These are phyloP conservation scores for Polypedilum pembai DNA, from an alignment of 1,140 invertebrate species.

Conservation along the genomic window DNA sequence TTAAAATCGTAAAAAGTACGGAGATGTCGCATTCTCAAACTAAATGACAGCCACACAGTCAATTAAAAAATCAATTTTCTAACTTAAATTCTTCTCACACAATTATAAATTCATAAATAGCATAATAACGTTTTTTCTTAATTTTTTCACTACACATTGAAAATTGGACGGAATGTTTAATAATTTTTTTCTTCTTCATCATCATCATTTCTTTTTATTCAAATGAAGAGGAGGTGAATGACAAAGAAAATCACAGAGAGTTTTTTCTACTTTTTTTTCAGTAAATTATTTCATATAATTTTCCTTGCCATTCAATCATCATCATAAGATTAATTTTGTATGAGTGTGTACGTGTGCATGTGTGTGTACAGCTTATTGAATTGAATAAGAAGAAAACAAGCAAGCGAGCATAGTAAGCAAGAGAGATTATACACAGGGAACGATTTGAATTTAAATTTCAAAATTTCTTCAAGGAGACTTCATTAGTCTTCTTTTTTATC, in stretches of 20 bases:
- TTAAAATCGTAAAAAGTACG: neutral
- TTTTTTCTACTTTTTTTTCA: too few species aligned
- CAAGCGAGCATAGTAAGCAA: too few species aligned
- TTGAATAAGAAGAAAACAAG: too few species aligned
- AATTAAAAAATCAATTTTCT: neutral
- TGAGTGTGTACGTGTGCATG: neutral
- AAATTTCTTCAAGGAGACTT: too few species aligned
- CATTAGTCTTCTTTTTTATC: too few species aligned
- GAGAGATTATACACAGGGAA: conserved; percentile 17
- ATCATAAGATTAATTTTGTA: conserved; percentile 13
- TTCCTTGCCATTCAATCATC: neutral
- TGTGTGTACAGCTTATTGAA: neutral
- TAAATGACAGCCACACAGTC: neutral
- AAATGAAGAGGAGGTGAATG: too few species aligned
- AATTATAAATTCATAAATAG: conserved; percentile 26
- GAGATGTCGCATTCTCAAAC: neutral
- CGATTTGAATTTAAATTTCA: conserved; percentile 10
- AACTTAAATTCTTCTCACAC: neutral
- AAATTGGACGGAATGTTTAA: conserved; percentile 28
- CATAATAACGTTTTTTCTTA: neutral
- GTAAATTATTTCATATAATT: neutral
- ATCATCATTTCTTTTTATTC: neutral
- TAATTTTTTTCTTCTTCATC: neutral
- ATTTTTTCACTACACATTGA: conserved; percentile 25
- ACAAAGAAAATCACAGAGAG: too few species aligned